Conservation (phyloP, 2,797 vertebrate genomes). For the Sus cebifrons region DNA sequence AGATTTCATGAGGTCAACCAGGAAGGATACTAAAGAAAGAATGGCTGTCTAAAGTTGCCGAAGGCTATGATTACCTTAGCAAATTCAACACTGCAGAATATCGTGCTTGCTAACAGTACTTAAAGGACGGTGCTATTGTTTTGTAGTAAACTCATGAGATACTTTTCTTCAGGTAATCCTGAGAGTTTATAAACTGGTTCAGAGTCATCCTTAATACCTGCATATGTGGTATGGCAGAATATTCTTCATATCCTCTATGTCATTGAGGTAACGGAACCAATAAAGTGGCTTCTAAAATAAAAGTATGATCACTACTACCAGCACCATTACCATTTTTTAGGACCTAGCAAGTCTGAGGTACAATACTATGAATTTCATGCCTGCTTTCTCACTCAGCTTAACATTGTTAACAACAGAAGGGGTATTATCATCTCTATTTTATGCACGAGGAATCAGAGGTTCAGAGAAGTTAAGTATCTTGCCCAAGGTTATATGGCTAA, state of each 20-base stretch:
- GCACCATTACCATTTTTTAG: not conserved
- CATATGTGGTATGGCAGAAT: not conserved
- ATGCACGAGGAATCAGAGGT: slow-evolving; percentile 41
- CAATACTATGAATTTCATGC: not conserved
- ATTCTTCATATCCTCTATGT: not conserved
- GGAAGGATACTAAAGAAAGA: slow-evolving; percentile 66
- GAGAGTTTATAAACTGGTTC: slow-evolving; percentile 54
- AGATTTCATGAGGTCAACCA: slow-evolving; percentile 70
- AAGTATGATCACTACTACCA: not conserved
- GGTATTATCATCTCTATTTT: not conserved
- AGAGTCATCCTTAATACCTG: slow-evolving; percentile 30
- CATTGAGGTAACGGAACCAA: slow-evolving; percentile 11
- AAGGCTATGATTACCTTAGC: slow-evolving; percentile 16
- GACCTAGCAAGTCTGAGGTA: not conserved
- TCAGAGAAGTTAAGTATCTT: slow-evolving; percentile 59
- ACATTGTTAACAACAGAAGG: slow-evolving; percentile 35
- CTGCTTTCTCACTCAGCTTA: slow-evolving; percentile 47
- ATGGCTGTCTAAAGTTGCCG: slow-evolving; percentile 55
- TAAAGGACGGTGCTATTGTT: slow-evolving; percentile 47
- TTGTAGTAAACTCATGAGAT: not conserved
- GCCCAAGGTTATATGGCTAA: slow-evolving; percentile 48
- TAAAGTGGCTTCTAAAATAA: slow-evolving; percentile 55
- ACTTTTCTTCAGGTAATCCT: not conserved
- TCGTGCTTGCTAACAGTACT: slow-evolving; percentile 5
- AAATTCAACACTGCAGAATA: slow-evolving; percentile 55